Percentiles rank a stretch among this genome's conserved stretches.
Evolutionary conservation across 2,888 invertebrate species (phyloP).

Genomic region (Baronia brevicornis): DNA sequence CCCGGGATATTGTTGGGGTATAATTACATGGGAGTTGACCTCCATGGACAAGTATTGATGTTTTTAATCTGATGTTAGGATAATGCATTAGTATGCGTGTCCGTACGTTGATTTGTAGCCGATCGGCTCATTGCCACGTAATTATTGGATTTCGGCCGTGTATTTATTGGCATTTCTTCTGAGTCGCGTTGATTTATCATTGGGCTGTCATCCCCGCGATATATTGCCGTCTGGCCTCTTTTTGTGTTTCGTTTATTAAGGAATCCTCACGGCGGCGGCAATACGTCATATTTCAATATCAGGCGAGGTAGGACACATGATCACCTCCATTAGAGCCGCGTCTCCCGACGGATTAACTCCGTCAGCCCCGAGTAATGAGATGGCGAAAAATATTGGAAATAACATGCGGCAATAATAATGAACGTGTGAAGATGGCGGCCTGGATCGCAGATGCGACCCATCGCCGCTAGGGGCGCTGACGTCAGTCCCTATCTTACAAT

Average conservation of each 20-base stretch:
- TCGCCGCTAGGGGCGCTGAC: slow-evolving; percentile 45
- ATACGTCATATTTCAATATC: slow-evolving; percentile 71
- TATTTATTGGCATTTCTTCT: slow-evolving; percentile 71
- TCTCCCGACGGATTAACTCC: slow-evolving; percentile 69
- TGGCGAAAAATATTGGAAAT: slow-evolving; percentile 68
- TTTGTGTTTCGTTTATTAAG: slow-evolving; percentile 56
- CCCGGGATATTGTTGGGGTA: slow-evolving; percentile 71
- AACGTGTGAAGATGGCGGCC: slow-evolving; percentile 47
- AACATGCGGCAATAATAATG: slow-evolving; percentile 61
- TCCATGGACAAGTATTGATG: slow-evolving; percentile 75
- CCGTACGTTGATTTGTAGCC: slow-evolving; percentile 67
- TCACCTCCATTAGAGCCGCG: slow-evolving; percentile 65
- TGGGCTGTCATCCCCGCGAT: slow-evolving; percentile 47
- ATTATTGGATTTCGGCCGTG: slow-evolving; percentile 72
- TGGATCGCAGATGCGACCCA: slow-evolving; percentile 48
- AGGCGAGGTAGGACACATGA: slow-evolving; percentile 67
- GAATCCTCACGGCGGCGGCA: slow-evolving; percentile 57
- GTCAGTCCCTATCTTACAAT: slow-evolving; percentile 21
- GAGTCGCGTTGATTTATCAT: slow-evolving; percentile 64
- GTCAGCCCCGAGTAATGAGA: slow-evolving; percentile 65
- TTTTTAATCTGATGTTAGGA: slow-evolving; percentile 75
- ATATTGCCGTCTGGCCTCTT: slow-evolving; percentile 24
- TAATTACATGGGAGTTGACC: slow-evolving; percentile 74
- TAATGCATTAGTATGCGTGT: slow-evolving; percentile 71
- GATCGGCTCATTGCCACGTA: slow-evolving; percentile 67